Evolutionary conservation across 1,140 invertebrate species (phyloP), one percentile per base, ranked within the genome.

Genomic region (Diorhabda carinulata): DNA sequence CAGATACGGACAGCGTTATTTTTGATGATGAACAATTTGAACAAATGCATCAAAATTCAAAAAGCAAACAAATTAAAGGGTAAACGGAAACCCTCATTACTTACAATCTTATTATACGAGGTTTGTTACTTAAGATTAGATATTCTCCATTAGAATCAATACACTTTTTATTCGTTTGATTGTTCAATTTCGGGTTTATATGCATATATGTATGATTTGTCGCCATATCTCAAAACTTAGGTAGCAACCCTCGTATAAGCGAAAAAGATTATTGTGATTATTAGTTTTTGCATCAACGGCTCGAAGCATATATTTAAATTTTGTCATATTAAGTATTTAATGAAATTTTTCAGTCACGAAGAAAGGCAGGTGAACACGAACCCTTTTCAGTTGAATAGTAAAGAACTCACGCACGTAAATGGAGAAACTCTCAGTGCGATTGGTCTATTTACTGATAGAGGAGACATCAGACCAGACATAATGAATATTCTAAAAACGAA

Each of bases 371-470:
- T 45, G 9, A 71, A 68, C 60, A 61, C 45, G 9, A 61, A 72
- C 58, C 73, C 73, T 4, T 58, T 74, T 10, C 66, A 70, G 61
- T 40, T 74, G 25, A 74, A 9, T 43, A 68, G 63, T 2, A 71
- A 66, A 58, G 73, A 72, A 10, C 57, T 62, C 45, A 64, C 70
- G 3, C 25, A 44, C 8, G 58, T 63, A 3, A 47, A 74, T 43
- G 52, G 61, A 43, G 66, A 72, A 7, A 47, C 68, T 52, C 59
- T 74, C n/a, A 57, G 59, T 40, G 43, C 61, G 5, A 72, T 74
- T n/a, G 73, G 70, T 4, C 58, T 72, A 2, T 74, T 72, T 47
- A 74, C 73, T 2, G 69, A 72, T 68, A 58, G 67, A 42, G 73
- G 73, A 1, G 70, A 74, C 6, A 68, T 72, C 7, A 43, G 68